A percentile compares a stretch with the other conserved stretches of the same genome.
These are phyloP conservation scores for Epizoanthus rinbou DNA, from an alignment of 92 coral and sea anemone species.

Conservation along the genomic window DNA sequence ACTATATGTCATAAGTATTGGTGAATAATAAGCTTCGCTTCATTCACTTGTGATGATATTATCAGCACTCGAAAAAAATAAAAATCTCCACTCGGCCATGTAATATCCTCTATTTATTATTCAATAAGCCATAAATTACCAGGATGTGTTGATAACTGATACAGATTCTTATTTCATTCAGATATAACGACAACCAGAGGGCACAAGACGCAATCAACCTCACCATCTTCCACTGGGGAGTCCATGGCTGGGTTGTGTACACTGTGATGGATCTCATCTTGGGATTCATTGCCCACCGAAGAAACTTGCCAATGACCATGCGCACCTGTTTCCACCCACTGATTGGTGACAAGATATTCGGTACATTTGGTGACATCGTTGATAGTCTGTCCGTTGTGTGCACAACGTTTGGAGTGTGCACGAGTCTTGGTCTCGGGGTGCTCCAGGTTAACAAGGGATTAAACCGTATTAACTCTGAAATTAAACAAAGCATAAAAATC, in stretches of 20 bases:
- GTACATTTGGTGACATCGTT: slow-evolving; percentile 79
- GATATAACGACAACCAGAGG: slow-evolving; percentile 78
- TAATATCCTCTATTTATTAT: no score
- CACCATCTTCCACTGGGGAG: slow-evolving; percentile 94
- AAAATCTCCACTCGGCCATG: no score
- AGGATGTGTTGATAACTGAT: no score
- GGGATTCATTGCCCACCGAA: slow-evolving; percentile 75
- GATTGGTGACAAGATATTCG: slow-evolving; percentile 78
- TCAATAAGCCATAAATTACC: no score
- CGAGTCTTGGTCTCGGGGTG: slow-evolving; percentile 90
- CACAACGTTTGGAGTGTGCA: slow-evolving; percentile 93
- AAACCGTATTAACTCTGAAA: slow-evolving; percentile 59
- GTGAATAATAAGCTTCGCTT: no score
- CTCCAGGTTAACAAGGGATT: slow-evolving; percentile 61
- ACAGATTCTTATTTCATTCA: slow-evolving; percentile 6
- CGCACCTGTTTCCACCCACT: slow-evolving; percentile 89
- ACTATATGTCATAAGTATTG: no score
- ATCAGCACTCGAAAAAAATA: no score
- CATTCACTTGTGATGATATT: no score
- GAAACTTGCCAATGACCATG: slow-evolving; percentile 85
- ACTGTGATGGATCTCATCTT: slow-evolving; percentile 76
- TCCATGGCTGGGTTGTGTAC: slow-evolving; percentile 93
- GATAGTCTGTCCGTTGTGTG: slow-evolving; percentile 80
- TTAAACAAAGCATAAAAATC: slow-evolving; percentile 42
- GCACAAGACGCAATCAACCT: slow-evolving; percentile 76